These are phyloP conservation scores for Lasius fuliginosus DNA, from an alignment of 2,888 invertebrate species.

Conservation along the genomic window DNA sequence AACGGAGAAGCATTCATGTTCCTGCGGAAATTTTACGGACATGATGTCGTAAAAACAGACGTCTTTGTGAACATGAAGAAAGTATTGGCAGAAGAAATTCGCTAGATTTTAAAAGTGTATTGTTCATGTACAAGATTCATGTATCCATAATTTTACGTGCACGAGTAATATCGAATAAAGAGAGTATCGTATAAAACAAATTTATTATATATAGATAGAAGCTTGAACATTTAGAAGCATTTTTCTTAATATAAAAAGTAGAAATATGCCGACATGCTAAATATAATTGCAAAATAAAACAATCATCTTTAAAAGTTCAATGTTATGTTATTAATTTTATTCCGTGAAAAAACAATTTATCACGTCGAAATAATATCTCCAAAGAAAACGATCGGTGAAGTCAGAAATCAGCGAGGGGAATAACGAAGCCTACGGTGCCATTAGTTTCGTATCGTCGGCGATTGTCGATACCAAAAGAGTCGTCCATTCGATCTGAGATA, in stretches of 20 bases:
- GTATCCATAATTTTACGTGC: not conserved
- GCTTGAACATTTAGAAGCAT: not conserved
- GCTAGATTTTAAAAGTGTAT: not conserved
- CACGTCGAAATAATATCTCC: not conserved
- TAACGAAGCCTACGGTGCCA: slow-evolving; percentile 71
- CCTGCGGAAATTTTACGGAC: slow-evolving; percentile 28
- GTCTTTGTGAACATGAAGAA: slow-evolving; percentile 22
- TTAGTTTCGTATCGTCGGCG: slow-evolving; percentile 72
- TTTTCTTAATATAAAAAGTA: not conserved
- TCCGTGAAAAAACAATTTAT: slow-evolving; percentile 16
- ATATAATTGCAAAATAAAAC: not conserved
- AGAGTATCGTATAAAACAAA: not conserved
- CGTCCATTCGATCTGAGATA: slow-evolving; percentile 68
- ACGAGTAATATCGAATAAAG: not conserved
- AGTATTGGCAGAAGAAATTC: slow-evolving; percentile 12
- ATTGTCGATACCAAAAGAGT: slow-evolving; percentile 71
- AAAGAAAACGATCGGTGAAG: slow-evolving; percentile 36
- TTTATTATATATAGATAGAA: not conserved
- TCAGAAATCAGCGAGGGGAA: slow-evolving; percentile 62
- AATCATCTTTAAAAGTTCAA: not conserved
- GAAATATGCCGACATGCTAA: not conserved
- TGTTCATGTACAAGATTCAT: not conserved
- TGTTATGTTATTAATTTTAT: not conserved
- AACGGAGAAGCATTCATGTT: slow-evolving; percentile 56
- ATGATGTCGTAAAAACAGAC: slow-evolving; percentile 8